Conservation (phyloP, 2,797 vertebrate species). For the Pogonophryne albipinna region DNA sequence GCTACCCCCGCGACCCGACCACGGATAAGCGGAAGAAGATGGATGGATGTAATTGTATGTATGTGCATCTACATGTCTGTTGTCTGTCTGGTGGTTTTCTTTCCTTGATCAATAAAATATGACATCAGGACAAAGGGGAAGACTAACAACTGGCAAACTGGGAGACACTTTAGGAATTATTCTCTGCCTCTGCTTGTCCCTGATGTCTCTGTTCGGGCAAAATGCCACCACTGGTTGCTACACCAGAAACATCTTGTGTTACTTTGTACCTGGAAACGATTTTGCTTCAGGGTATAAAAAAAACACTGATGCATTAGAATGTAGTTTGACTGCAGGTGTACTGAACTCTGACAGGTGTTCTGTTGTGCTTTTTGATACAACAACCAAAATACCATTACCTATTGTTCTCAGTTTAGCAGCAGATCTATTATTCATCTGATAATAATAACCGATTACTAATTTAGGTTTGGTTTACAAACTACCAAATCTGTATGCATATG, state of each 20-base stretch:
- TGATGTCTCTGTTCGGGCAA: neutral
- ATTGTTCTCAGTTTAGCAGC: neutral
- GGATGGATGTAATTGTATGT: slow-evolving; percentile 11
- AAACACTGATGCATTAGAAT: neutral
- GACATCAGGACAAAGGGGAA: slow-evolving; percentile 7
- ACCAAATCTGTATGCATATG: neutral
- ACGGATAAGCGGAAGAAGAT: too few species aligned
- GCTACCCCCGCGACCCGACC: too few species aligned
- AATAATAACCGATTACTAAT: neutral
- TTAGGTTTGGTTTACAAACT: neutral
- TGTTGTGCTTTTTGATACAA: neutral
- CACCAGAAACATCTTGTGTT: slow-evolving; percentile 2
- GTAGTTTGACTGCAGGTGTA: neutral
- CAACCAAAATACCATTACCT: neutral
- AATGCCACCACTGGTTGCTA: neutral
- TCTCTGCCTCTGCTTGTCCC: slow-evolving; percentile 12
- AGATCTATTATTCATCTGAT: neutral
- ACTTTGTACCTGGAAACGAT: neutral
- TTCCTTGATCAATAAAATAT: slow-evolving; percentile 13
- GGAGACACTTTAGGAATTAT: slow-evolving; percentile 24
- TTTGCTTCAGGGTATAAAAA: neutral
- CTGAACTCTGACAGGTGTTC: neutral
- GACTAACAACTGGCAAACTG: slow-evolving; percentile 1
- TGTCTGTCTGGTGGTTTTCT: slow-evolving; percentile 15
- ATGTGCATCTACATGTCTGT: slow-evolving; percentile 8